Evolutionary conservation across 2,797 vertebrate species (phyloP), one percentile per base, ranked within the genome.

Genomic region (Melanotaenia nigrans): DNA sequence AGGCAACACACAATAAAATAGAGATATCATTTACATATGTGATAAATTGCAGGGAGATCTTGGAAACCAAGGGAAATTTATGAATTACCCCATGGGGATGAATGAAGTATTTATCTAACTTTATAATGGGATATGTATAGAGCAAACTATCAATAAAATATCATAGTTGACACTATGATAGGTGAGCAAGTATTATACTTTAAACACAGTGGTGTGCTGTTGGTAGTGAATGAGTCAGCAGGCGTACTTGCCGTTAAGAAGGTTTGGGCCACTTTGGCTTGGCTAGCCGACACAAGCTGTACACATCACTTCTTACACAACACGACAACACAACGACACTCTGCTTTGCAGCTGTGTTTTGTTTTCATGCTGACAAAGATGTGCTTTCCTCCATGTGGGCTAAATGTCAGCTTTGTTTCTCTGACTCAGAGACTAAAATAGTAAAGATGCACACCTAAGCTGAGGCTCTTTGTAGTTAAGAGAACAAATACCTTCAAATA

Each of bases 401-500:
- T 55, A 67, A 74, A 81, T 66, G 85, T 85, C 76, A 56, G 84
- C 79, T 83, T 76, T 76, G 75, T 88, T 89, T 89, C 81, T 77
- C 78, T 93, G 87, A 91, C 73, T 90, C 87, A 90, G 55, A 79
- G 75, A 73, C 84, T 69, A 82, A 85, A 91, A 89, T 78, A 86
- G 87, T 62, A 62, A 83, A 77, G 63, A 75, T 70, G 70, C 77
- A 77, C 79, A 82, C 68, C 76, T 65, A 75, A 80, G 64, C 73
- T 35, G 0, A 71, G 66, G 61, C 56, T 63, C 77, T 85, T 87
- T 89, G 87, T 82, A 73, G 74, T 77, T 38, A 81, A 83, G 78
- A 70, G 53, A 40, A 49, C 59, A 79, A 81, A 88, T 72, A 68
- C 54, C 61, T 77, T 74, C 5, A 59, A 79, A 67, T 70, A 60